Percentiles rank a stretch among this genome's conserved stretches.
These are phyloP conservation scores for Bacillus rossius DNA, from an alignment of 1,140 invertebrate genomes.

Conservation along the genomic window DNA sequence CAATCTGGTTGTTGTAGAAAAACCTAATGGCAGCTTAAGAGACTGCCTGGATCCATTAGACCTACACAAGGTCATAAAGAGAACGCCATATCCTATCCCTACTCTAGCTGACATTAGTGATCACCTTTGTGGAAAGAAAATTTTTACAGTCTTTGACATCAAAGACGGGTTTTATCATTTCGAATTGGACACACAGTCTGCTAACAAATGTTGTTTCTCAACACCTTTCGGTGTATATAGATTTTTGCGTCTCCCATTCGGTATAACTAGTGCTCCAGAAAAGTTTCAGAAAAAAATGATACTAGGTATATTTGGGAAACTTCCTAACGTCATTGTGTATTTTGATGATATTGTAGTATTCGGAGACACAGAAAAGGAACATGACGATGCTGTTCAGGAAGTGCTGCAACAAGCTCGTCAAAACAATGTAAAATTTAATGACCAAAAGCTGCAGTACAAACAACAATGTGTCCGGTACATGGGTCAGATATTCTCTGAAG, in stretches of 20 bases:
- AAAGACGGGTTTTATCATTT: slow-evolving; percentile 23
- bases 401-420: slow-evolving; percentile 32
- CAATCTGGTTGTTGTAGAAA: slow-evolving; percentile 35
- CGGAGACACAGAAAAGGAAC: slow-evolving; percentile 25
- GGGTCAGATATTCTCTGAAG: slow-evolving; percentile 30
- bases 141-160: slow-evolving; percentile 20
- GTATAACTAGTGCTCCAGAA: slow-evolving; percentile 29
- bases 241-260: slow-evolving; percentile 36
- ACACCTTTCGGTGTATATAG: slow-evolving; percentile 30
- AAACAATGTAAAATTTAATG: slow-evolving; percentile 34
- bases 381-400: slow-evolving; percentile 30
- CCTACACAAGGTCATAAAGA: slow-evolving; percentile 16
- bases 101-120: slow-evolving; percentile 14
- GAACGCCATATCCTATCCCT: slow-evolving; percentile 16
- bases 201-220: slow-evolving; percentile 16
- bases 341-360: slow-evolving; percentile 35
- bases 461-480: slow-evolving; percentile 28
- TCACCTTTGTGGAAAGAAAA: slow-evolving; percentile 18
- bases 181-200: slow-evolving; percentile 12
- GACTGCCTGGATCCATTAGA: slow-evolving; percentile 37
- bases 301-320: slow-evolving; percentile 27
- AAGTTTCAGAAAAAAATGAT: slow-evolving; percentile 34
- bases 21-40: slow-evolving; percentile 32
- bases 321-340: slow-evolving; percentile 34
- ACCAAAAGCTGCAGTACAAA: slow-evolving; percentile 31